phyloP scores from a whole-genome alignment of 2,888 invertebrate species.

The Idaea aversata region DNA sequence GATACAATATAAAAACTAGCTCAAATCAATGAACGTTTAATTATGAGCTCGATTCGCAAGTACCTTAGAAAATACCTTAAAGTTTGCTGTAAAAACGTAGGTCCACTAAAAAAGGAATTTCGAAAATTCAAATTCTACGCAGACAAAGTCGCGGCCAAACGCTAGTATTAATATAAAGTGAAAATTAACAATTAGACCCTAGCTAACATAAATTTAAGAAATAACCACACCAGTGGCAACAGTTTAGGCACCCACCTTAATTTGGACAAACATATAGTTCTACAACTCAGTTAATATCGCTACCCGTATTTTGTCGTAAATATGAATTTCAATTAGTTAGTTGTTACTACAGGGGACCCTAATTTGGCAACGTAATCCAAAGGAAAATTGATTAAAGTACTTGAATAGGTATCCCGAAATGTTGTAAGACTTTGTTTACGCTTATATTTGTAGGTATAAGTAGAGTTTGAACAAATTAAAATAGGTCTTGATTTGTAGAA shows the following conservation, averaged over 20 bases:
- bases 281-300: slow-evolving; percentile 12
- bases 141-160: neutral
- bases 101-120: no score
- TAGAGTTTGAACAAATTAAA: slow-evolving; percentile 23
- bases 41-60: no score
- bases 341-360: slow-evolving; percentile 27
- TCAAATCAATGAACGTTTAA: no score
- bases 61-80: no score
- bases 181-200: neutral
- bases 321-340: slow-evolving; percentile 34
- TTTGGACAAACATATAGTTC: slow-evolving; percentile 12
- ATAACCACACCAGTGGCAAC: slow-evolving; percentile 2
- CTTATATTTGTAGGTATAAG: slow-evolving; percentile 10
- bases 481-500: no score
- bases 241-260: slow-evolving; percentile 6
- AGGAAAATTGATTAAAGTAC: slow-evolving; percentile 28
- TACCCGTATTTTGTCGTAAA: slow-evolving; percentile 23
- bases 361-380: slow-evolving; percentile 28
- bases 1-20: no score
- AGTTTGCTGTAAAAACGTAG: no score
- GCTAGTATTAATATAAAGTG: neutral
- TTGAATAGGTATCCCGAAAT: slow-evolving; percentile 24
- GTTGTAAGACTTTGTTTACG: slow-evolving; percentile 29
- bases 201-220: neutral
- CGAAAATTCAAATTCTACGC: no score